Conservation (phyloP, 1,140 invertebrate species). For the Apis dorsata region DNA sequence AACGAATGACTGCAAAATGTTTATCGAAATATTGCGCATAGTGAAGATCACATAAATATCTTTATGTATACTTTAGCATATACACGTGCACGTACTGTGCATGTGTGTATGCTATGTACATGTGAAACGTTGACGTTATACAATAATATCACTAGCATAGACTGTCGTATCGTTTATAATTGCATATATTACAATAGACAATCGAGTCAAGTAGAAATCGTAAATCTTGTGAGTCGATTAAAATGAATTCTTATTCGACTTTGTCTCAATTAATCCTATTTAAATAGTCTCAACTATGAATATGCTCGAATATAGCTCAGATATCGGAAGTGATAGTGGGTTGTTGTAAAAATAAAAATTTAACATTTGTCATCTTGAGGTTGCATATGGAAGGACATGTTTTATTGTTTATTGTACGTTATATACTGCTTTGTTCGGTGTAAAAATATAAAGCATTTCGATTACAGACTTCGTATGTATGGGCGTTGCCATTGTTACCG, state of each 20-base stretch:
- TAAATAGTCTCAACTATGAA: conserved; percentile 64
- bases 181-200: conserved; percentile 66
- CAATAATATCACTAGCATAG: conserved; percentile 61
- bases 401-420: conserved; percentile 76
- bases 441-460: conserved; percentile 79
- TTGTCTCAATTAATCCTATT: conserved; percentile 59
- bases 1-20: conserved; percentile 15
- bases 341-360: conserved; percentile 73
- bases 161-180: conserved; percentile 53
- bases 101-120: not conserved
- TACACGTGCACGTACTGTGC: not conserved
- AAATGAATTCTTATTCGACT: conserved; percentile 64
- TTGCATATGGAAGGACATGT: conserved; percentile 78
- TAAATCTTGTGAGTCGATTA: conserved; percentile 60
- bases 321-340: conserved; percentile 69
- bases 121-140: conserved; percentile 50
- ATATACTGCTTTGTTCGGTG: conserved; percentile 74
- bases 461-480: conserved; percentile 72
- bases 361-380: conserved; percentile 77
- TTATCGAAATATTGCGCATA: conserved; percentile 26
- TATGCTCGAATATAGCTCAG: conserved; percentile 66
- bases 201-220: conserved; percentile 63
- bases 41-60: conserved; percentile 24
- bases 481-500: conserved; percentile 65
- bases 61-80: not conserved